phyloP scores from a whole-genome alignment of 2,113 vertebrate genomes.

The Zosterops japonicus region DNA sequence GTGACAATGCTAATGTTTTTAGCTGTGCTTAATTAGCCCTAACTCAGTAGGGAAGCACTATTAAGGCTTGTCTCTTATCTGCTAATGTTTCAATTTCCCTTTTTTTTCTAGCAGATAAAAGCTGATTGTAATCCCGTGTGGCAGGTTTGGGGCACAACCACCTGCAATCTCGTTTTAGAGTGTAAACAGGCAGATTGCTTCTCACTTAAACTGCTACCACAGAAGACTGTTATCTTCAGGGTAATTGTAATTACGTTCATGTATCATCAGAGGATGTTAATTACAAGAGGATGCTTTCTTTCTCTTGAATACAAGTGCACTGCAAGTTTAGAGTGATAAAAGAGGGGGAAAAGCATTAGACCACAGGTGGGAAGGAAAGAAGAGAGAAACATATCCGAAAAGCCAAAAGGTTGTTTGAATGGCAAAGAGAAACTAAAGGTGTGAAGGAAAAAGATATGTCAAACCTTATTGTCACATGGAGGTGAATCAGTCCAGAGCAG shows the following conservation, averaged over 20 bases:
- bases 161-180: not conserved
- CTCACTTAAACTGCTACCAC: not conserved
- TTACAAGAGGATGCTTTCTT: not conserved
- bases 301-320: not conserved
- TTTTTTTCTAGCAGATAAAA: not conserved
- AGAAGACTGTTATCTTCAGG: not conserved
- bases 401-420: not conserved
- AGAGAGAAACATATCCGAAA: not conserved
- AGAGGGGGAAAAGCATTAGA: not conserved
- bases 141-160: not conserved
- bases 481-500: not conserved
- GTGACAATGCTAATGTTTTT: not conserved
- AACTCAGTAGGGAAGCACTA: not conserved
- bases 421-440: not conserved
- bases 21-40: not conserved
- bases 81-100: not conserved
- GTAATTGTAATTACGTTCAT: not conserved
- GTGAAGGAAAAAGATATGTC: not conserved
- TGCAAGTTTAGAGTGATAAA: not conserved
- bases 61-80: not conserved
- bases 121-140: not conserved
- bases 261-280: not conserved
- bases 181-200: not conserved
- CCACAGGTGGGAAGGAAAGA: not conserved
- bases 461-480: not conserved